phyloP scores from a whole-genome alignment of 2,888 invertebrate genomes.

The Fabriciana adippe region DNA sequence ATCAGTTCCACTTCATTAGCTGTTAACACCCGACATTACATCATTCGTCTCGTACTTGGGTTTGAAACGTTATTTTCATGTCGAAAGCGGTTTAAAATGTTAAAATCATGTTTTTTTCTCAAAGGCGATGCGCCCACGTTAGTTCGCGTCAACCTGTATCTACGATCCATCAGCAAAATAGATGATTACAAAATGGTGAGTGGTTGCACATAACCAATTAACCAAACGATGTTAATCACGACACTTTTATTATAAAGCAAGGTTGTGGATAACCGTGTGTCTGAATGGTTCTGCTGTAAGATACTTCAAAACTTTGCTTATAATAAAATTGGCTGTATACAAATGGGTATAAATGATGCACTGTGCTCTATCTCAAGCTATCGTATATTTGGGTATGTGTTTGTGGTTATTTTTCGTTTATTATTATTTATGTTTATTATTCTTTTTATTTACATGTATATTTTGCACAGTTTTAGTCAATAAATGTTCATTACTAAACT shows the following conservation, averaged over 20 bases:
- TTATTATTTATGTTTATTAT: slow-evolving; percentile 43
- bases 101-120: slow-evolving; percentile 62
- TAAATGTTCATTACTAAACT: slow-evolving; percentile 34
- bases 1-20: slow-evolving; percentile 54
- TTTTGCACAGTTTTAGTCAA: slow-evolving; percentile 40
- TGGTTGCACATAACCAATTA: slow-evolving; percentile 69
- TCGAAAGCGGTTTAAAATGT: slow-evolving; percentile 36
- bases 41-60: slow-evolving; percentile 21
- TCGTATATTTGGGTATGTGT: slow-evolving; percentile 63
- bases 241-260: slow-evolving; percentile 71
- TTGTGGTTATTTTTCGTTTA: slow-evolving; percentile 50
- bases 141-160: slow-evolving; percentile 97
- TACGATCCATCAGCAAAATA: slow-evolving; percentile 99
- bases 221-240: slow-evolving; percentile 44
- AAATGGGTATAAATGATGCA: slow-evolving; percentile 69
- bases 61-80: slow-evolving; percentile 20
- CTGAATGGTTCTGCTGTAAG: background rate
- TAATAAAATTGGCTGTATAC: slow-evolving; percentile 65
- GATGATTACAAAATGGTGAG: slow-evolving; percentile 99
- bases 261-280: slow-evolving; percentile 45
- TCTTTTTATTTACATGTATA: slow-evolving; percentile 39
- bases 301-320: slow-evolving; percentile 59
- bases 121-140: slow-evolving; percentile 92
- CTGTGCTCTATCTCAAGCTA: slow-evolving; percentile 70
- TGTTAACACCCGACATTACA: slow-evolving; percentile 61